Evolutionary conservation across 2,888 invertebrate genomes (phyloP).

Genomic region (Rotaria magnacalcarata): DNA sequence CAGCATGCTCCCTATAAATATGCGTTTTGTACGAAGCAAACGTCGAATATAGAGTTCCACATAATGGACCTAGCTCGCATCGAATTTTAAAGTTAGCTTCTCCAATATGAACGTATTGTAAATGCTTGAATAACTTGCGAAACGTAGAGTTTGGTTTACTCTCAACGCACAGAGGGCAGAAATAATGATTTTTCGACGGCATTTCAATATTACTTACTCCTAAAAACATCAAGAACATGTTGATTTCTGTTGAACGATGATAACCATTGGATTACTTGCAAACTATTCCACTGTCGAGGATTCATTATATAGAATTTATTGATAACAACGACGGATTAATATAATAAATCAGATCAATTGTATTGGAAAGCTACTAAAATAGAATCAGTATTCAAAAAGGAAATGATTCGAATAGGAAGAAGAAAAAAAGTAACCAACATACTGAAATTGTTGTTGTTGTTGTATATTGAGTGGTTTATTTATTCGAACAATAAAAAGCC

Average conservation of each 20-base stretch:
- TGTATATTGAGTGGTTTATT: too few species aligned
- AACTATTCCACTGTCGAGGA: background rate
- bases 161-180: background rate
- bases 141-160: background rate
- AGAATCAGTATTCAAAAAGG: too few species aligned
- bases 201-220: background rate
- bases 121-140: background rate
- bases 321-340: too few species aligned
- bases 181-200: background rate
- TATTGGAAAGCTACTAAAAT: too few species aligned
- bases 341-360: too few species aligned
- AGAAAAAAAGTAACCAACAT: too few species aligned
- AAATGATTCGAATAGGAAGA: too few species aligned
- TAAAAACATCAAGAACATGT: constrained; percentile 9
- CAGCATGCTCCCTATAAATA: background rate
- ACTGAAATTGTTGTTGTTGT: too few species aligned
- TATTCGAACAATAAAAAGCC: too few species aligned
- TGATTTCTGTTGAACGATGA: background rate
- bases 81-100: background rate
- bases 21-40: background rate
- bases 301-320: background rate
- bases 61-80: background rate
- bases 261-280: background rate
- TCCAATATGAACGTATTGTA: background rate
- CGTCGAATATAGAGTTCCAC: background rate